These are phyloP conservation scores for Lepilemur septentrionalis DNA, from an alignment of 2,797 vertebrate species.

Conservation along the genomic window DNA sequence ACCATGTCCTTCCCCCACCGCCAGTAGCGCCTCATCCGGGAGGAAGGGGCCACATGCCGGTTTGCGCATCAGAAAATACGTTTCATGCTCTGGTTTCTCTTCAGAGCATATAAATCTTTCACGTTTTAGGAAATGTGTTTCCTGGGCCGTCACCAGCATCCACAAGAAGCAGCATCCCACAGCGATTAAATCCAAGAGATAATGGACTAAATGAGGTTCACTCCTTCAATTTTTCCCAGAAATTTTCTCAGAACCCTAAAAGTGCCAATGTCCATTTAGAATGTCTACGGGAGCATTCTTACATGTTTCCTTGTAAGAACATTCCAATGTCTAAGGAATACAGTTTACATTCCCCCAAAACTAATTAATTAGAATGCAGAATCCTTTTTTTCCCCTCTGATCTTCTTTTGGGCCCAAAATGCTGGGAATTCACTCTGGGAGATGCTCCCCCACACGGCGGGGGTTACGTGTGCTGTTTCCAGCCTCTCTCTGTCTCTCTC, in stretches of 20 bases:
- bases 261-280: neutral
- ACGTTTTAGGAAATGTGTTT: no score
- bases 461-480: rapidly evolving
- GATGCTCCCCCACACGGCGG: rapidly evolving
- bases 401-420: neutral
- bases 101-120: no score
- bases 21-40: neutral
- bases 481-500: neutral
- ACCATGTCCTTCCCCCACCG: neutral
- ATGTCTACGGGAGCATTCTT: neutral
- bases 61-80: neutral
- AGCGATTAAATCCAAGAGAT: no score
- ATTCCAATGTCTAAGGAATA: neutral
- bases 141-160: neutral
- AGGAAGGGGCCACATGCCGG: neutral
- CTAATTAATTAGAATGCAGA: neutral
- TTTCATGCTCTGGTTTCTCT: no score
- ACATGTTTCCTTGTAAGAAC: no score
- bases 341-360: neutral
- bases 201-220: neutral
- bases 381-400: neutral
- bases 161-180: neutral
- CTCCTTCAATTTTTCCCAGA: neutral
- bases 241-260: neutral
- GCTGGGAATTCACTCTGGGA: neutral